Evolutionary conservation across 2,113 vertebrate species (phyloP), one percentile per base, ranked within the genome.

Genomic region (Chroicocephalus ridibundus): DNA sequence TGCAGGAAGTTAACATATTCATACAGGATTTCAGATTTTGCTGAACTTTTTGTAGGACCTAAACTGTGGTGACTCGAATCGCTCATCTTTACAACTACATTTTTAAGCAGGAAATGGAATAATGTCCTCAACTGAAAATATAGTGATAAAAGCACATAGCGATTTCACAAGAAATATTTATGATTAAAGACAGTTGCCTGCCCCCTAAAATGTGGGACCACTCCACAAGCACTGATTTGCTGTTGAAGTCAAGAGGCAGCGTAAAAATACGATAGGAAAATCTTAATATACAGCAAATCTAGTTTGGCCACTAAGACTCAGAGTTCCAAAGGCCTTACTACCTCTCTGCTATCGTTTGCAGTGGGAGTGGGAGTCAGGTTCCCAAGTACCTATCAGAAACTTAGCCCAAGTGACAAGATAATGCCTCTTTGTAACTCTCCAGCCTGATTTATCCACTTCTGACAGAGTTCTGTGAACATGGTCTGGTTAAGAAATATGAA

Each of bases 401-500:
- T 68, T 52, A 38, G n/a, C 62, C 54, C 85, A 86, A 15, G 34
- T 92, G 96, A 94, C 88, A 93, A 95, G 92, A 93, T 95, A 86
- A 94, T 84, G 69, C 52, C 94, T 86, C 86, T 91, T 82, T 85
- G 69, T 94, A 95, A 62, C 66, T 77, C 94, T 88, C 78, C 70
- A 47, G 65, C 13, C 71, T 95, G 95, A 95, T 97, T 95, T 97
- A 97, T 93, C 82, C 86, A 66, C 78, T 80, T 66, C 75, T 93
- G 94, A 91, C 91, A 95, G 91, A 93, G 81, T 75, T 82, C 84
- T 47, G 58, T 25, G 15, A 81, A 20, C 36, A 21, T 40, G 65
- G 58, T 65, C 86, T 94, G 87, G 46, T 82, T 76, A 96, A 96
- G 96, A 97, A 97, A 96, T 97, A 97, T 95, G 94, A 97, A 94